Evolutionary conservation across 2,113 vertebrate species (phyloP).

Genomic region (Pseudorasbora parva): DNA sequence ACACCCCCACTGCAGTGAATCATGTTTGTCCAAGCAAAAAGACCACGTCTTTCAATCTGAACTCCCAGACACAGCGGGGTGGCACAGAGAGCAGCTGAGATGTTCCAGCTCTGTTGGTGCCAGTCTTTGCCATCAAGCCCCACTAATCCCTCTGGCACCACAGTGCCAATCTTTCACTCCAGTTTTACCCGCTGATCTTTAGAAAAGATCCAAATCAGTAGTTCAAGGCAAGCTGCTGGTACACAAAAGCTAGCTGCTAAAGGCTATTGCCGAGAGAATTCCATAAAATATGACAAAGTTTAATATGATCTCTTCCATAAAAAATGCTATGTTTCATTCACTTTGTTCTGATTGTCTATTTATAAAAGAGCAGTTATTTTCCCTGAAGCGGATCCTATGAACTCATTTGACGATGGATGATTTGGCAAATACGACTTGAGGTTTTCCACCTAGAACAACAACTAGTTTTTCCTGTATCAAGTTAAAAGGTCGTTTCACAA

Average conservation of each 20-base stretch:
- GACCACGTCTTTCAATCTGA: constrained; percentile 27
- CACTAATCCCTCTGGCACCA: constrained; percentile 48
- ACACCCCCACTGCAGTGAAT: neutral
- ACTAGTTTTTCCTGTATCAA: constrained; percentile 9
- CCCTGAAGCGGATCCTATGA: constrained; percentile 6
- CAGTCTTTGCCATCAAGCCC: constrained; percentile 43
- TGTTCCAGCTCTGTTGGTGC: constrained; percentile 41
- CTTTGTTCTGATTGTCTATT: constrained; percentile 7
- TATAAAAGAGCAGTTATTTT: neutral
- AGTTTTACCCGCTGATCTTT: constrained; percentile 44
- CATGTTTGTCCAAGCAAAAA: neutral
- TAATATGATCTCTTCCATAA: neutral
- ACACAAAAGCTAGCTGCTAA: constrained; percentile 46
- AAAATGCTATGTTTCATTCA: constrained; percentile 25
- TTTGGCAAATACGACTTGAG: constrained; percentile 1
- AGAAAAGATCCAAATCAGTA: constrained; percentile 42
- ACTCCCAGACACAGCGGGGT: neutral
- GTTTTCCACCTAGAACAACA: constrained; percentile 23
- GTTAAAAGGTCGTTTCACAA: constrained; percentile 29
- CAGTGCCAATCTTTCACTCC: constrained; percentile 30
- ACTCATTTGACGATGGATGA: neutral
- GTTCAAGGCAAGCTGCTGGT: constrained; percentile 27
- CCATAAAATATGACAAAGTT: constrained; percentile 29
- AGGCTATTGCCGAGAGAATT: constrained; percentile 20
- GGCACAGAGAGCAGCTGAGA: constrained; percentile 29